A percentile compares a stretch with the other conserved stretches of the same genome.
phyloP scores from a whole-genome alignment of 2,797 vertebrate genomes.

The Acanthurus leucopareius region DNA sequence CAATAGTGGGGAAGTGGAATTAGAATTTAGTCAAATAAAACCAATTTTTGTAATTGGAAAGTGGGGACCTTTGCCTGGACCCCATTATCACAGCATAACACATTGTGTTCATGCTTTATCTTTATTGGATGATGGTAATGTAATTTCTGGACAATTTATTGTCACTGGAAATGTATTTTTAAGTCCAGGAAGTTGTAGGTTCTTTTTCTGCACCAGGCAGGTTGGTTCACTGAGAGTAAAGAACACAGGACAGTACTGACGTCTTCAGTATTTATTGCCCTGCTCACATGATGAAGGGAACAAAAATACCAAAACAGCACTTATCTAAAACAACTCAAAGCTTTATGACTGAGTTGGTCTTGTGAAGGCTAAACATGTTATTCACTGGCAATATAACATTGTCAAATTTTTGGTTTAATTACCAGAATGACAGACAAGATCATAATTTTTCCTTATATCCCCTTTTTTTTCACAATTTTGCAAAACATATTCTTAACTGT shows the following conservation, averaged over 20 bases:
- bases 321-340: too few species aligned
- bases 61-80: background rate
- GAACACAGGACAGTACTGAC: background rate
- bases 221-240: background rate
- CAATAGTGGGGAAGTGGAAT: background rate
- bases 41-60: background rate
- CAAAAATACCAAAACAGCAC: too few species aligned
- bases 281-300: background rate
- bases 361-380: background rate
- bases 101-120: background rate
- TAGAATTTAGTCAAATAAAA: background rate
- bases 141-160: too few species aligned
- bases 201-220: background rate
- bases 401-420: background rate
- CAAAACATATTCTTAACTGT: background rate
- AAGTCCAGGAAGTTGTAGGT: too few species aligned
- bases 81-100: background rate
- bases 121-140: background rate
- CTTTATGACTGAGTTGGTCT: too few species aligned
- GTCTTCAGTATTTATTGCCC: background rate
- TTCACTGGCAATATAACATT: background rate
- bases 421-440: background rate
- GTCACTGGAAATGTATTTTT: too few species aligned
- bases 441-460: too few species aligned
- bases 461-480: background rate